Percentiles rank a stretch among this genome's conserved stretches.
phyloP scores from a whole-genome alignment of 2,113 vertebrate genomes.

The Sisor rabdophorus region DNA sequence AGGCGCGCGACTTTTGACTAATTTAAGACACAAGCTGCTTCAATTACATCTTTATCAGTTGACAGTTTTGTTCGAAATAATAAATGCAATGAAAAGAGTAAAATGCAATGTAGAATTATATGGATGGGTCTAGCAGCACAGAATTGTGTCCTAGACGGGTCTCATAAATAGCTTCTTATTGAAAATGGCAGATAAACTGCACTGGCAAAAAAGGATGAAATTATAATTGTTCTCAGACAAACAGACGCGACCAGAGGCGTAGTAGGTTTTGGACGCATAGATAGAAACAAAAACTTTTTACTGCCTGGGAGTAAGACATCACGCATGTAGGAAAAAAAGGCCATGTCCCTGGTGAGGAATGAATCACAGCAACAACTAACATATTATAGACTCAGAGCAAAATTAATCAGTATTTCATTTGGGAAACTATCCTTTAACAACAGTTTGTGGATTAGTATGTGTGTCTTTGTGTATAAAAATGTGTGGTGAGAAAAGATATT shows the following conservation, averaged over 20 bases:
- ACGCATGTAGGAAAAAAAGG: constrained; percentile 35
- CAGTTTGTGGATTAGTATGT: constrained; percentile 12
- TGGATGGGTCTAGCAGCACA: neutral
- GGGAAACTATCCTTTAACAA: constrained; percentile 5
- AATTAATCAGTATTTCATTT: constrained; percentile 20
- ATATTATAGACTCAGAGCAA: neutral
- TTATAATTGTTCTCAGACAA: constrained; percentile 44
- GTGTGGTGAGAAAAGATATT: neutral
- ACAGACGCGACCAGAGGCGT: constrained; percentile 38
- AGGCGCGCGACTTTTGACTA: constrained; percentile 1
- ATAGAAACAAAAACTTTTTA: constrained; percentile 41
- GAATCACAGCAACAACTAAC: constrained; percentile 28
- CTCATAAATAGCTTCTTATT: constrained; percentile 50
- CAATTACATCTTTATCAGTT: constrained; percentile 17
- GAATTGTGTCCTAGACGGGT: constrained; percentile 28
- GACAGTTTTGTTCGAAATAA: constrained; percentile 8
- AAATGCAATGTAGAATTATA: neutral
- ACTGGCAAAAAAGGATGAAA: constrained; percentile 42
- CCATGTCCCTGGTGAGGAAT: constrained; percentile 44
- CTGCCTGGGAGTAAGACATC: constrained; percentile 53
- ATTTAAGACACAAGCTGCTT: constrained; percentile 10
- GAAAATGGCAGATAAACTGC: constrained; percentile 49
- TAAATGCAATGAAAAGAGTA: neutral
- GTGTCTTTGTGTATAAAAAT: neutral
- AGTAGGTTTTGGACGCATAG: constrained; percentile 39